Conservation (phyloP, 2,888 invertebrate genomes). For the Volucella zonaria region DNA sequence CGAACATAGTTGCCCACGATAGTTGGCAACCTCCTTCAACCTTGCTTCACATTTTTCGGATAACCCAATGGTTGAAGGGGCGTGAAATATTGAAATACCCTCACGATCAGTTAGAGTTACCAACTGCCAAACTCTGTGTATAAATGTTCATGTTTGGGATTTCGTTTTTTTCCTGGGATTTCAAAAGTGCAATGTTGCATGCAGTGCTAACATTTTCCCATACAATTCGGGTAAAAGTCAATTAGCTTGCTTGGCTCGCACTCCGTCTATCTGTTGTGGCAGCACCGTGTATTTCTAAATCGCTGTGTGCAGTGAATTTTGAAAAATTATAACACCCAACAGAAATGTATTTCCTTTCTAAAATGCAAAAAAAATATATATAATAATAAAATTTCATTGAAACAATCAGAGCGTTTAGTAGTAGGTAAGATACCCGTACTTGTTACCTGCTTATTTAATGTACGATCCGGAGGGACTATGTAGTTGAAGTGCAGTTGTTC, state of each 20-base stretch:
- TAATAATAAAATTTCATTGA: conserved; percentile 60
- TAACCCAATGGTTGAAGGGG: conserved; percentile 58
- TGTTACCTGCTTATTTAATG: conserved; percentile 14
- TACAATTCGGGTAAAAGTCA: conserved; percentile 68
- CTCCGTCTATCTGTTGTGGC: conserved; percentile 12
- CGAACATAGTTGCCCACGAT: not conserved
- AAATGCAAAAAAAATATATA: conserved; percentile 41
- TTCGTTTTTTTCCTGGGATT: conserved; percentile 31
- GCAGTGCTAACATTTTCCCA: conserved; percentile 59
- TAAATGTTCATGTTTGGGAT: conserved; percentile 38
- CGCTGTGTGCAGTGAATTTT: conserved; percentile 56
- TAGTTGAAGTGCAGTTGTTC: conserved; percentile 16
- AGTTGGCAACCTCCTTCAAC: conserved; percentile 57
- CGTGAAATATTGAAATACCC: conserved; percentile 63
- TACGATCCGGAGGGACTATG: not conserved
- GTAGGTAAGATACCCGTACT: conserved; percentile 26
- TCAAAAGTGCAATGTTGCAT: conserved; percentile 73
- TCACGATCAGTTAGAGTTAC: conserved; percentile 38
- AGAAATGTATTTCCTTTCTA: conserved; percentile 70
- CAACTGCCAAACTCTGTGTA: not conserved
- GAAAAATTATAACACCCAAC: conserved; percentile 55
- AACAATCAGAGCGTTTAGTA: conserved; percentile 70
- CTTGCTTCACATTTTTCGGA: conserved; percentile 55
- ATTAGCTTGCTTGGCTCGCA: conserved; percentile 60
- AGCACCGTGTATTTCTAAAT: conserved; percentile 51